A percentile compares a stretch with the other conserved stretches of the same genome.
Conservation (phyloP, 2,888 invertebrate genomes). For the Melanargia galathea region DNA sequence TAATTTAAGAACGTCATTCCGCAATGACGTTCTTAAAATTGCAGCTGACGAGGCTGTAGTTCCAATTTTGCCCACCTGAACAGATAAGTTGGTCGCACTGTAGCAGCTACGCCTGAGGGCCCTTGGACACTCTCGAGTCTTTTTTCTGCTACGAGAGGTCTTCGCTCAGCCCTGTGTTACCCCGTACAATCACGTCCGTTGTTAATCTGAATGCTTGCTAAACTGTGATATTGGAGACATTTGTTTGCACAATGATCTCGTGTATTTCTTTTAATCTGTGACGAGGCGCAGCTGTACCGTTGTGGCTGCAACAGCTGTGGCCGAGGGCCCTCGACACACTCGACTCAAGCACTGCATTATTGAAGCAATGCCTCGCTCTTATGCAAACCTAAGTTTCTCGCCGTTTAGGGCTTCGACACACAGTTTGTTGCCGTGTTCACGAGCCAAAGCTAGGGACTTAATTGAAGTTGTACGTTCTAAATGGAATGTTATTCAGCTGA, state of each 20-base stretch:
- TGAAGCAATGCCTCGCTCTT: slow-evolving; percentile 50
- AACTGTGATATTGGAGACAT: slow-evolving; percentile 45
- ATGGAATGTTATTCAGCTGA: slow-evolving; percentile 27
- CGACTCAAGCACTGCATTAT: slow-evolving; percentile 50
- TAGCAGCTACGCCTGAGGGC: no score
- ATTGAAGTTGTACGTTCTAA: slow-evolving; percentile 33
- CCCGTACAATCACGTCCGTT: not conserved
- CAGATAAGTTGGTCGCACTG: no score
- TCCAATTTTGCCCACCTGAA: no score
- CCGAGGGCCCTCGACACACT: slow-evolving; percentile 58
- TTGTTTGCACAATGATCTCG: slow-evolving; percentile 67
- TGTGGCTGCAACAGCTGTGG: slow-evolving; percentile 57
- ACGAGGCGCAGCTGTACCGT: slow-evolving; percentile 60
- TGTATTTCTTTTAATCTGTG: slow-evolving; percentile 57
- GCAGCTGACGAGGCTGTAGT: no score
- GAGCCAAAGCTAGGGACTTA: slow-evolving; percentile 24
- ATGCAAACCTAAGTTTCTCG: slow-evolving; percentile 51
- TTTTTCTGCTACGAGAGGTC: no score
- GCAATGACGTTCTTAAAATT: no score
- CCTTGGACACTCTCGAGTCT: no score
- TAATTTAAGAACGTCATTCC: no score
- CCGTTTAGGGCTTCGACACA: slow-evolving; percentile 47
- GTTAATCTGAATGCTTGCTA: not conserved
- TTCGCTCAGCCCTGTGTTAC: not conserved
- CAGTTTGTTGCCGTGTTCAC: slow-evolving; percentile 42